These are phyloP conservation scores for Acrobasis repandana DNA, from an alignment of 2,888 invertebrate genomes.

Conservation along the genomic window DNA sequence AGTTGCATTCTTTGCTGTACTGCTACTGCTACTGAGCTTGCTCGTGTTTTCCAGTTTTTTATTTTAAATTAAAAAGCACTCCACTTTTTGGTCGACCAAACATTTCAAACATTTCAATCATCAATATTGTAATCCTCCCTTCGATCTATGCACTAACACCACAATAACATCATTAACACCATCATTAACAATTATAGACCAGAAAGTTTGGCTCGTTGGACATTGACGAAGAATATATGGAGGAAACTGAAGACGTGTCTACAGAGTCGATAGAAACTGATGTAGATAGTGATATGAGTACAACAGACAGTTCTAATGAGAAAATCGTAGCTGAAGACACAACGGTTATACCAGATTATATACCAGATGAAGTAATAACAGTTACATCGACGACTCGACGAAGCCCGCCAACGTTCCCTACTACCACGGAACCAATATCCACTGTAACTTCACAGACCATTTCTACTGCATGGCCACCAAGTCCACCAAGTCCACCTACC, in stretches of 20 bases:
- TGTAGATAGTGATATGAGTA: neutral
- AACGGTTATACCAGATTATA: no score
- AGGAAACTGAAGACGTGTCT: neutral
- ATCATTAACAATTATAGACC: constrained; percentile 8
- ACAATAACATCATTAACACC: neutral
- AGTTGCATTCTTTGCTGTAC: no score
- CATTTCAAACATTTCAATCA: neutral
- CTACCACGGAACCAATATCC: neutral
- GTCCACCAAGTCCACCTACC: neutral
- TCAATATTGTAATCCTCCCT: neutral
- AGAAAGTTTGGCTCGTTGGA: neutral
- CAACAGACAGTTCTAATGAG: constrained; percentile 2
- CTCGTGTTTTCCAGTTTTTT: no score
- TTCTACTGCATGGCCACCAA: no score
- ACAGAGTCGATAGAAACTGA: neutral
- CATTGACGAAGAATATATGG: neutral
- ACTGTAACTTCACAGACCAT: neutral
- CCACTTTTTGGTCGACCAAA: neutral
- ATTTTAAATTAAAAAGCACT: neutral
- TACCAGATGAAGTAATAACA: neutral
- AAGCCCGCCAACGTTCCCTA: neutral
- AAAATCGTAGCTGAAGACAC: neutral
- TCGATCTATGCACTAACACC: neutral
- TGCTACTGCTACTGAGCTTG: no score
- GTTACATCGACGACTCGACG: neutral